Percentiles rank a stretch among this genome's conserved stretches.
Conservation (phyloP, 2,888 invertebrate species). For the Acanthosepion esculentum region DNA sequence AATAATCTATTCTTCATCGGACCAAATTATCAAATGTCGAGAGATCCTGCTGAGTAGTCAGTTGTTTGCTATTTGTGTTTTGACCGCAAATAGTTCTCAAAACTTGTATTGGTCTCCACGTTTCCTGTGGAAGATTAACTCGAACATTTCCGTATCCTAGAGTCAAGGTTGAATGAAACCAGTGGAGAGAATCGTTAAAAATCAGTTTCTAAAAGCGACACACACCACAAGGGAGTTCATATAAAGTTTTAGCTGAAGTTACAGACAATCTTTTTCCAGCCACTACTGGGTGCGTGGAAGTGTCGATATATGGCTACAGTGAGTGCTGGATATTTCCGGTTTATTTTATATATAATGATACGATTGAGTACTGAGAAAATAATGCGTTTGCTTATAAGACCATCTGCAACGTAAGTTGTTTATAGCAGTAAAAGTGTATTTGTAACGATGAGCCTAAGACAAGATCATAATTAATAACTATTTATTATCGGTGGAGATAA, state of each 20-base stretch:
- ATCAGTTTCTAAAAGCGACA: background rate
- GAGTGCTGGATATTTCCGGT: too few species aligned
- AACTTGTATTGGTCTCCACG: background rate
- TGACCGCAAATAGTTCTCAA: background rate
- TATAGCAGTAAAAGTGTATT: too few species aligned
- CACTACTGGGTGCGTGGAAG: too few species aligned
- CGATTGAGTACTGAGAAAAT: too few species aligned
- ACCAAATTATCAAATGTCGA: background rate
- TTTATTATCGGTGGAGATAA: too few species aligned
- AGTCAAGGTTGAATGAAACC: background rate
- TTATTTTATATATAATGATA: too few species aligned
- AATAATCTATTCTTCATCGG: background rate
- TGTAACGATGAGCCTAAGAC: too few species aligned
- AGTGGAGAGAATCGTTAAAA: background rate
- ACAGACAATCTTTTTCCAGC: background rate
- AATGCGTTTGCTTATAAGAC: too few species aligned
- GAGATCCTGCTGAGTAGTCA: background rate
- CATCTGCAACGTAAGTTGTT: too few species aligned
- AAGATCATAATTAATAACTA: too few species aligned
- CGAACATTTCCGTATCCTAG: background rate
- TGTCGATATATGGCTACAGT: too few species aligned
- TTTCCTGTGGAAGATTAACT: background rate
- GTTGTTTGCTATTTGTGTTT: background rate
- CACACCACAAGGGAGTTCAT: background rate
- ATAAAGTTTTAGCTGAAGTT: background rate